These are phyloP conservation scores for Ctenomys sociabilis DNA, from an alignment of 2,113 vertebrate genomes.

Conservation along the genomic window DNA sequence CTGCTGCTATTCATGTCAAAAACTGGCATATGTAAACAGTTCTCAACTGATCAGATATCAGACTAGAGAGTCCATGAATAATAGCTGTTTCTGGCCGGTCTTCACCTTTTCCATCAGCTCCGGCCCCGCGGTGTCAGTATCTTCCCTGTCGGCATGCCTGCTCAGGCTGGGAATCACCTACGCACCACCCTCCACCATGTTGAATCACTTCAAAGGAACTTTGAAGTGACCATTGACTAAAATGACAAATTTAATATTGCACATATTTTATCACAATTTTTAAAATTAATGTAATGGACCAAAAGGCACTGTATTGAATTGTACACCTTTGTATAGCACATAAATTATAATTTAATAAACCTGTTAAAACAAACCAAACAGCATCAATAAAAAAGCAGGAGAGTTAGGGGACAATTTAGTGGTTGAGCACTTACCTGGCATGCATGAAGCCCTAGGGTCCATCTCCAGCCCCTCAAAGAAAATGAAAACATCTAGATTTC, in stretches of 20 bases:
- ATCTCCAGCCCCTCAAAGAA: not conserved
- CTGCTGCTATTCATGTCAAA: no score
- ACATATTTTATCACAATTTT: not conserved
- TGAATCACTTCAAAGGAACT: no score
- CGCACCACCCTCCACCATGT: no score
- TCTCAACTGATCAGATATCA: no score
- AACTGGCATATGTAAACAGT: no score
- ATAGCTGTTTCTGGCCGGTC: no score
- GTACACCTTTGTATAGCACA: not conserved
- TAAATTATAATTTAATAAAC: not conserved
- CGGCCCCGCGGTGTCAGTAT: no score
- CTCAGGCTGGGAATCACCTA: no score
- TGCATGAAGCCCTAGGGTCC: not conserved
- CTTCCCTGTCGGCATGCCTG: no score
- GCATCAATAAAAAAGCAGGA: not conserved
- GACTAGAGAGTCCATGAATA: no score
- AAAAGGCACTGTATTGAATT: not conserved
- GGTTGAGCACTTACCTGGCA: no score
- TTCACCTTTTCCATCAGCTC: no score
- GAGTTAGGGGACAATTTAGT: not conserved
- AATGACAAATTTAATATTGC: not conserved
- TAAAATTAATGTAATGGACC: not conserved
- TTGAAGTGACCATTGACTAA: not conserved
- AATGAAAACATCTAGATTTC: not conserved
- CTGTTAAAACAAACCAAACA: not conserved